Evolutionary conservation across 2,888 invertebrate species (phyloP), one percentile per base, ranked within the genome.

Genomic region (Rutpela maculata): DNA sequence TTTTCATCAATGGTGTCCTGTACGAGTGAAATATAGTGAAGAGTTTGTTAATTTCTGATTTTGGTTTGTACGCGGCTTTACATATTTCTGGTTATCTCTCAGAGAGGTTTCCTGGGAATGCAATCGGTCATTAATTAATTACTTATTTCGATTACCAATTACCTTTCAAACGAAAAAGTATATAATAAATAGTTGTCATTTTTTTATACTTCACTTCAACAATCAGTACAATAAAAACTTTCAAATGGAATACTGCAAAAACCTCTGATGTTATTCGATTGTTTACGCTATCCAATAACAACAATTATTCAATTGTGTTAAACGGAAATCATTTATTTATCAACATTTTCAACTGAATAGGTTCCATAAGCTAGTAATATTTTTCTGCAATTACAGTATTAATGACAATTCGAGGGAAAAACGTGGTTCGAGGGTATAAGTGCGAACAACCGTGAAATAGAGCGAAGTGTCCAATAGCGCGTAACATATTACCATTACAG

Each of bases 401-500:
- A 75, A 75, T 75, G 75, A 70, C 75, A 56, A 75, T 75, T 66
- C 66, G 60, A 78, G 78, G 78, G 81, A 76, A 73, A 79, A 78
- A 79, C 75, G 66, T 78, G 74, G 80, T 80, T 82, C 1, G 74
- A 80, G 81, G 81, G 78, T 76, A 78, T 59, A 70, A 78, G 79
- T 78, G 78, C 77, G 78, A 79, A 80, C 76, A 80, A 79, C 80
- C 82, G 77, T 82, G 82, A 82, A 82, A 82, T 81, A 79, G 81
- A 81, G 79, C 82, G 81, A 80, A 69, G 75, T 80, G 77, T 78
- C 82, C 81, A 81, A 82, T 80, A 79, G 80, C 77, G 80, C 81
- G 82, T 81, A 76, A 82, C 82, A 76, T 82, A 81, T 81, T 77
- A 70, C 75, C 43, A 70, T 70, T 38, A 78, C 78, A 65, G 69